Evolutionary conservation across 2,113 vertebrate genomes (phyloP).

Genomic region (Gymnarchus niloticus): DNA sequence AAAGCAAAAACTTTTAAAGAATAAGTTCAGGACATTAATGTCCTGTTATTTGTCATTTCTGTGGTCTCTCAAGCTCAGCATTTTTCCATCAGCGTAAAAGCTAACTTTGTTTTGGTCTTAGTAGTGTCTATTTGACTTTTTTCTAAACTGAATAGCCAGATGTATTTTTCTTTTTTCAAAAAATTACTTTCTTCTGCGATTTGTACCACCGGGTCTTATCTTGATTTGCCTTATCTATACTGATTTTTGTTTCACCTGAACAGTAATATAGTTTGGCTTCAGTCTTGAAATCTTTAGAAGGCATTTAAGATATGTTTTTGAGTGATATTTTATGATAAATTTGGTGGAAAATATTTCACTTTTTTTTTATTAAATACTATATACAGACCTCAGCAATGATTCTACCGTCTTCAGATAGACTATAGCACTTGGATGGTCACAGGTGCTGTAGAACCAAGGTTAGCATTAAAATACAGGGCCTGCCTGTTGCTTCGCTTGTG

Average conservation of each 20-base stretch:
- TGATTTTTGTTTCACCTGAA: background rate
- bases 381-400: background rate
- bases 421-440: no score
- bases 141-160: no score
- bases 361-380: no score
- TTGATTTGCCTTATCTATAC: background rate
- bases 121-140: background rate
- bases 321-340: no score
- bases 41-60: background rate
- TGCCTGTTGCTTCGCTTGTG: background rate
- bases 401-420: background rate
- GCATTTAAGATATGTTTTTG: no score
- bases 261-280: background rate
- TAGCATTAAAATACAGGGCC: background rate
- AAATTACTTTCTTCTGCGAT: background rate
- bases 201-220: background rate
- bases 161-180: no score
- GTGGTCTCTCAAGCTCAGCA: background rate
- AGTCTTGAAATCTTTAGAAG: no score
- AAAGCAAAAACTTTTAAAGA: background rate
- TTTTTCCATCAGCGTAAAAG: background rate
- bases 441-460: no score
- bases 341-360: no score
- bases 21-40: background rate
- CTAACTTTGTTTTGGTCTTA: background rate